Evolutionary conservation across 2,113 vertebrate genomes (phyloP).

Genomic region (Pelusios castaneus): DNA sequence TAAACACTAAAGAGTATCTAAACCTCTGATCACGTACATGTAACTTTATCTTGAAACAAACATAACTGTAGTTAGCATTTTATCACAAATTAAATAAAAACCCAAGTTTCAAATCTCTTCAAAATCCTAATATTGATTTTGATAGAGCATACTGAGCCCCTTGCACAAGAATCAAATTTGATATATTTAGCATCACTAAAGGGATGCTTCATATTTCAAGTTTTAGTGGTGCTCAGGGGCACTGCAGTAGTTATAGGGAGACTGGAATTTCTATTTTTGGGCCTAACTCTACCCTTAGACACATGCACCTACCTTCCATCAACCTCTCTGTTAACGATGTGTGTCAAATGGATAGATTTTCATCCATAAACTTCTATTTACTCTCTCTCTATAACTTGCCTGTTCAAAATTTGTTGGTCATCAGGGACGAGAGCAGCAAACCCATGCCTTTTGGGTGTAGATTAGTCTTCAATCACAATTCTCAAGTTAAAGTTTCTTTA

Average conservation of each 20-base stretch:
- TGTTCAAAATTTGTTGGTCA: not conserved
- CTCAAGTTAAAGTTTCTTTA: not conserved
- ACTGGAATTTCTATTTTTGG: not conserved
- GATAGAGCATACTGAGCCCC: not conserved
- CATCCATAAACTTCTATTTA: not conserved
- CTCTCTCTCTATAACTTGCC: not conserved
- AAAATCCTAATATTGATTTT: not conserved
- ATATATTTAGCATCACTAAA: not conserved
- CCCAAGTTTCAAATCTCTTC: not conserved
- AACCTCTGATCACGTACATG: fast-evolving
- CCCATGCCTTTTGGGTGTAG: not conserved
- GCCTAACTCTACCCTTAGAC: not conserved
- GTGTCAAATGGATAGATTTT: not conserved
- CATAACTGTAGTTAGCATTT: not conserved
- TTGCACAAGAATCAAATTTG: not conserved
- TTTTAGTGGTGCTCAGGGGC: not conserved
- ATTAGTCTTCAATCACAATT: not conserved
- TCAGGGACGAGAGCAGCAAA: not conserved
- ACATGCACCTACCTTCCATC: fast-evolving
- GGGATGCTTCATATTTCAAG: not conserved
- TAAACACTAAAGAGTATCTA: not conserved
- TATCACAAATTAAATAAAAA: not conserved
- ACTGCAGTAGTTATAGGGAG: not conserved
- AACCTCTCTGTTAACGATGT: fast-evolving
- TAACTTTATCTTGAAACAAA: not conserved